These are phyloP conservation scores for Oreochromis mossambicus DNA, from an alignment of 2,797 vertebrate species.

Conservation along the genomic window DNA sequence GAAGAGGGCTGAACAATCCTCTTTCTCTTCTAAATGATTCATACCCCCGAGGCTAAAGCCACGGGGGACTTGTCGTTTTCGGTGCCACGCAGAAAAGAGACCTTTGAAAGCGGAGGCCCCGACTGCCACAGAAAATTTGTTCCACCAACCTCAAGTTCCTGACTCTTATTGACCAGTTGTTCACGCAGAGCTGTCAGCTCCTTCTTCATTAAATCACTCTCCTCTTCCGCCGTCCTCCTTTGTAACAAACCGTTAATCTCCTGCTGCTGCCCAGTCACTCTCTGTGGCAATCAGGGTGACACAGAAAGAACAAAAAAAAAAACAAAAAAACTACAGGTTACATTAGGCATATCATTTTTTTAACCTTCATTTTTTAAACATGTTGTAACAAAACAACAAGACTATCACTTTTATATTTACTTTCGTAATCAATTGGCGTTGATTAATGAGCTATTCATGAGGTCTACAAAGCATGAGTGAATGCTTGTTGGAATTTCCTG, in stretches of 20 bases:
- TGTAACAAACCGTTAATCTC: constrained; percentile 82
- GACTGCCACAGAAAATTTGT: constrained; percentile 44
- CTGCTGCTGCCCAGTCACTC: constrained; percentile 77
- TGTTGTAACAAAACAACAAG: neutral
- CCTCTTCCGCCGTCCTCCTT: constrained; percentile 76
- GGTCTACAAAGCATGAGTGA: neutral
- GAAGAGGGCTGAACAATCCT: constrained; percentile 19
- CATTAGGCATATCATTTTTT: neutral
- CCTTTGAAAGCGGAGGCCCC: constrained; percentile 32
- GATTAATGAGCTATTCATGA: neutral
- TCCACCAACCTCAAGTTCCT: constrained; percentile 86
- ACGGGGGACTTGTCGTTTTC: constrained; percentile 75
- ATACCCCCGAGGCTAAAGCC: constrained; percentile 82
- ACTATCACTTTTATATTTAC: neutral
- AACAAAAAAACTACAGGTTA: neutral
- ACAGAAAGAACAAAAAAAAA: neutral
- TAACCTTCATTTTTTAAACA: neutral
- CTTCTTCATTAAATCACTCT: constrained; percentile 79
- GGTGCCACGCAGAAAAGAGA: constrained; percentile 66
- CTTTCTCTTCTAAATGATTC: constrained; percentile 65
- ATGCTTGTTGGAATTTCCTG: neutral
- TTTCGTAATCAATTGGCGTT: neutral
- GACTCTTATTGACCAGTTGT: constrained; percentile 84
- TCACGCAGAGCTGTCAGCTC: constrained; percentile 81
- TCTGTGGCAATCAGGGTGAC: constrained; percentile 64